Conservation (phyloP, 2,888 invertebrate genomes). For the Chaitophorus viminalis region DNA sequence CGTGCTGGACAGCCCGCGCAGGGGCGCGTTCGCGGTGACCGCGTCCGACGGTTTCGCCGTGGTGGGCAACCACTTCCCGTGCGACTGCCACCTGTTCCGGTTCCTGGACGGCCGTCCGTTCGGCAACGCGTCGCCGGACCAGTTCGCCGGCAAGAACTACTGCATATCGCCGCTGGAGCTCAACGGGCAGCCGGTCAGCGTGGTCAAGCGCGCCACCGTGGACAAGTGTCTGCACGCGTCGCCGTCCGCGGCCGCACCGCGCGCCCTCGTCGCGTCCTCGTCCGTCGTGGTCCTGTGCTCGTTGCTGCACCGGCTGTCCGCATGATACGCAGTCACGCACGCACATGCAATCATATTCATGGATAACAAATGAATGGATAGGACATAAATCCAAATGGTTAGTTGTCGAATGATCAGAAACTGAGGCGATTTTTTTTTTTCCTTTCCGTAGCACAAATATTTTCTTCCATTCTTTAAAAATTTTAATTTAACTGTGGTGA, state of each 20-base stretch:
- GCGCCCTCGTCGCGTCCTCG: not conserved
- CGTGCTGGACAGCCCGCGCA: conserved; percentile 79
- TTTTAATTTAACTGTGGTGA: too few relatives aligned
- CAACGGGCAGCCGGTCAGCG: conserved; percentile 79
- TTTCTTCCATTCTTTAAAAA: too few relatives aligned
- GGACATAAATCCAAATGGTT: too few relatives aligned
- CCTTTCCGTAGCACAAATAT: too few relatives aligned
- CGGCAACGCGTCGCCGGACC: conserved; percentile 69
- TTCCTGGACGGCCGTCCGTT: conserved; percentile 81
- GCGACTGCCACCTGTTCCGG: conserved; percentile 85
- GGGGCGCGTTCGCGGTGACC: conserved; percentile 76
- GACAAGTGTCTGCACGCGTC: conserved; percentile 72
- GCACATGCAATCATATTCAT: too few relatives aligned
- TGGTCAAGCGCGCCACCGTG: conserved; percentile 74
- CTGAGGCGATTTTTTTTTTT: too few relatives aligned
- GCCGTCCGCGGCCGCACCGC: not conserved
- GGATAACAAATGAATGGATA: too few relatives aligned
- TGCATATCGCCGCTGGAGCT: conserved; percentile 88
- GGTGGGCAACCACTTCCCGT: conserved; percentile 84
- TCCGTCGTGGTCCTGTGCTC: not conserved
- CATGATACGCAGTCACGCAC: too few relatives aligned
- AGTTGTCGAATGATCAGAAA: too few relatives aligned
- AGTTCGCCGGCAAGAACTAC: conserved; percentile 80
- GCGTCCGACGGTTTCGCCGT: conserved; percentile 79
- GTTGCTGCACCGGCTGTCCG: too few relatives aligned